Evolutionary conservation across 2,888 invertebrate species (phyloP), one percentile per base, ranked within the genome.

Genomic region (Meta bourneti): DNA sequence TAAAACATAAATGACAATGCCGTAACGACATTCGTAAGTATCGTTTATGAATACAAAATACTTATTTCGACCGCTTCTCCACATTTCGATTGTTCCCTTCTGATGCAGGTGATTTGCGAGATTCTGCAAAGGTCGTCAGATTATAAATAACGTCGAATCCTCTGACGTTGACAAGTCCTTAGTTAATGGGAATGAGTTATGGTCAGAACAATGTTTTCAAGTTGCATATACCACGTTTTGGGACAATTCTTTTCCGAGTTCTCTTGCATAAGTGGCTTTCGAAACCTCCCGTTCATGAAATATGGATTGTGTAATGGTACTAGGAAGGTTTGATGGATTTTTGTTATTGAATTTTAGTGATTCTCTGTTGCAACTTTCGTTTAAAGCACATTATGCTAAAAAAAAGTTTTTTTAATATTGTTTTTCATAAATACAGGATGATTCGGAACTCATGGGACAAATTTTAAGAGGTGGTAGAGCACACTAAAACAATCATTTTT

Each of bases 31-130:
- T 61, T 78, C 77, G 49, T 91, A 91, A 91, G 87, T 87, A 91
- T 80, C 91, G 77, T 83, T 91, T 91, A 87, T 87, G 91, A 91
- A 91, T 91, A 91, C 91, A 91, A 91, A 91, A 87, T 91, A 91
- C 91, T 87, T 83, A 91, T 87, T 91, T 78, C 75, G 84, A 49
- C 72, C 87, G 79, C 80, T 79, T 16, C 49, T 16, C 48, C 61
- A 16, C 20, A 13, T 61, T 82, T 49, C 91, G 72, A 91, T 91
- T 91, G 91, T 91, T 87, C 91, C 61, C 54, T 91, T 87, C 90
- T 86, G 69, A 48, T 90, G 49, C 11, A 13, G 11, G n/a, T 81
- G 82, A 91, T 91, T 91, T 91, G 87, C 54, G 52, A 51, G 19
- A 51, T 77, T 78, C 71, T 70, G 13, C 34, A 87, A 87, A 91